Base-by-base conservation (phyloP, 2,113 vertebrate species). In the Psephotus haematonotus region DNA sequence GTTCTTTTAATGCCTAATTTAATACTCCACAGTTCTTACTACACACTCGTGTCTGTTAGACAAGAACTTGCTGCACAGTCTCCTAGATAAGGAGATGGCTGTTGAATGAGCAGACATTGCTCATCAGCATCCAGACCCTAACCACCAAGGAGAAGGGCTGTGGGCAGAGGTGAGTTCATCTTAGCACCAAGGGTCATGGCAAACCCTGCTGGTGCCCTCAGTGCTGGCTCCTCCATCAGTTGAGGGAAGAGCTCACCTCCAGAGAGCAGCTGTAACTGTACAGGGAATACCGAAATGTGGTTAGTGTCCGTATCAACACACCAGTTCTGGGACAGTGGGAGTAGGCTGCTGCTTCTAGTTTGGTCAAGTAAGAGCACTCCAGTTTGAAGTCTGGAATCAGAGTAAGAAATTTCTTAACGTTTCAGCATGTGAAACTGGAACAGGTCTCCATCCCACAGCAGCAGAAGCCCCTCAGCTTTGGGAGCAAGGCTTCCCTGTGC, bases 1-100 rank as follows among this genome's bases (percentile, higher is more conserved):
- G 83, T 82, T 92, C 77, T 89, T 96, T 87, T 96, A 96, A 96
- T 89, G 83, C 57, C 82, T 47, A 23, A 91, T 86, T 89, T 86
- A 92, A 87, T 94, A 72, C 83, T 46, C 64, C 14, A 33, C 27
- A 83, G 69, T 53, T 75, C 63, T 37, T 55, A 27, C 37, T 37
- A 44, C 17, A 5, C 11, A 2, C 46, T 80, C n/a, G 31, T 15
- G 47, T 65, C 63, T 31, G 59, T 68, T 43, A 62, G 50, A 62
- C 22, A 69, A 69, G 68, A 60, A 82, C 27, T 5, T 64, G 62
- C 17, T 64, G 43, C 39, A 24, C 77, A 43, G 3, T 9, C 19
- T 37, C 6, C 47, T 20, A 60, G 70, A n/a, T 22, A 20, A 90
- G 67, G 39, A 76, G 46, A 18, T 8, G 25, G 72, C 31, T 33